Base-by-base conservation (phyloP, 2,888 invertebrate genomes). In the Ypsolopha scabrella region DNA sequence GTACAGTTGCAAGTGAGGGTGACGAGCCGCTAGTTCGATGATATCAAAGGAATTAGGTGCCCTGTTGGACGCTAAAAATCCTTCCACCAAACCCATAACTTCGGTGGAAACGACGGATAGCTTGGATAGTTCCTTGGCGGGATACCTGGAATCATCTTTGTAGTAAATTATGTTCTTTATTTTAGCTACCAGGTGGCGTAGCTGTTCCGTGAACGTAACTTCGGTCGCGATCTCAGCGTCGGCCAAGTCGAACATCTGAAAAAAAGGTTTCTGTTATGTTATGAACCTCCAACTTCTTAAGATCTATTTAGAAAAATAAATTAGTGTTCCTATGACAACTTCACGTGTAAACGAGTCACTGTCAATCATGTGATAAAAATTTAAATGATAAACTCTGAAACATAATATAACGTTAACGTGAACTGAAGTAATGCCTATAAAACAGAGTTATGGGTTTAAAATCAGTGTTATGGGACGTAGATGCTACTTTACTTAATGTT, bases 181-280 rank as follows among this genome's bases (percentile, higher is more conserved):
- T 64, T 87, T 86, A 0, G 80, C 75, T n/a, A 87, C 79, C 48
- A 87, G 65, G 61, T 83, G 79, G 33, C 86, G 86, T 48, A 93
- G 80, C 56, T 90, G 90, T 69, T 92, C 90, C 24, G 91, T 90
- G 68, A 92, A 93, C 53, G 87, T 86, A n/a, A 93, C 88, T 72
- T 93, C 92, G 0, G 88, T 87, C 49, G 90, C 90, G 34, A 93
- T 77, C 63, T 88, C 86, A 7, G 89, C 89, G 57, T 91, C 88
- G 51, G 90, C 87, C 63, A 93, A 70, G 62, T 90, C 88, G 60
- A 91, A 93, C 72, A 91, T 91, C 94, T 94, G 87, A 54, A 87
- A 52, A 37, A 24, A 24, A 43, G 4, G 43, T 6, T 6, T 4
- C 4, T 24, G 14, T 1, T 41, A 41, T 8, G 8, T 43, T 13